These are phyloP conservation scores for Drosophila willistoni DNA, from an alignment of 1,140 invertebrate genomes.

Conservation along the genomic window DNA sequence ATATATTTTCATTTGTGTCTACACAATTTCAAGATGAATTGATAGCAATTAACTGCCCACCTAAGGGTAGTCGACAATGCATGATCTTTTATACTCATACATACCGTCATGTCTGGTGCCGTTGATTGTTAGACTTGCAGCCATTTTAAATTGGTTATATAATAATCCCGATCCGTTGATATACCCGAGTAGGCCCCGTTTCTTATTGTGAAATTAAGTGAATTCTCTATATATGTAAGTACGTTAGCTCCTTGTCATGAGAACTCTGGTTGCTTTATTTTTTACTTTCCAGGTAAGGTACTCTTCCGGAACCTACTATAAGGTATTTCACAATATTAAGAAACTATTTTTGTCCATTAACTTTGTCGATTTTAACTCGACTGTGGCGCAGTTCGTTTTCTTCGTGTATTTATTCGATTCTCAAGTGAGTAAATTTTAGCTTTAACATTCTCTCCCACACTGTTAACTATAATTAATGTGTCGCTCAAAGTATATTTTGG, in stretches of 20 bases:
- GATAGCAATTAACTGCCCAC: neutral
- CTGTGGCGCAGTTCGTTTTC: constrained; percentile 17
- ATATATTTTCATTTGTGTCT: neutral
- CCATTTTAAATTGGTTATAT: constrained; percentile 39
- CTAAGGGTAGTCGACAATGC: constrained; percentile 12
- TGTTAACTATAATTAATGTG: constrained; percentile 14
- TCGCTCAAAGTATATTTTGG: neutral
- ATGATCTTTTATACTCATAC: constrained; percentile 14
- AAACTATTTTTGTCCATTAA: constrained; percentile 17
- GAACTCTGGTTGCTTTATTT: neutral
- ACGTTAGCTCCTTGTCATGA: constrained; percentile 6
- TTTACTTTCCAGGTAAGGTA: neutral
- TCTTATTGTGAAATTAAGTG: constrained; percentile 43
- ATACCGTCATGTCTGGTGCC: constrained; percentile 61
- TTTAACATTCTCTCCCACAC: neutral
- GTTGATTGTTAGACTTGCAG: constrained; percentile 61
- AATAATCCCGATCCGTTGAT: constrained; percentile 38
- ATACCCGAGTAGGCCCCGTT: constrained; percentile 25
- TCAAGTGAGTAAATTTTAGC: constrained; percentile 28
- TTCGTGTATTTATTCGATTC: constrained; percentile 42
- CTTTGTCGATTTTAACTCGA: constrained; percentile 29
- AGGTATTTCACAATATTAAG: constrained; percentile 16
- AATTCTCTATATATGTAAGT: constrained; percentile 6
- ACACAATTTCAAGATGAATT: neutral
- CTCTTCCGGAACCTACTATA: neutral